These are phyloP conservation scores for Fragum fragum DNA, from an alignment of 2,888 invertebrate genomes.

Conservation along the genomic window DNA sequence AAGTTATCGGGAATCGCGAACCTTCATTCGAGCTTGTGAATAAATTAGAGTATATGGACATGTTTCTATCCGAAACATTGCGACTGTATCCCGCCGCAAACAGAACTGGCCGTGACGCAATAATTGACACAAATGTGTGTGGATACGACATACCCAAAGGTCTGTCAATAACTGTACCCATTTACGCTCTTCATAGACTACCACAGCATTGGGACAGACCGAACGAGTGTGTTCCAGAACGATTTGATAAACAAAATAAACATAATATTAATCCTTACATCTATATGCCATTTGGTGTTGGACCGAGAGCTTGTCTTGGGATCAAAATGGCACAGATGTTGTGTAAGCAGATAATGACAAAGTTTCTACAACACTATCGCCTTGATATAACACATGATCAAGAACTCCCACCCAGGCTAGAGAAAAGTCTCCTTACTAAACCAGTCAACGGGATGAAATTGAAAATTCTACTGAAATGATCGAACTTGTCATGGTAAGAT, in stretches of 20 bases:
- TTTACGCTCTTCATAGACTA: slow-evolving; percentile 57
- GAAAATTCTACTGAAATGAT: slow-evolving; percentile 9
- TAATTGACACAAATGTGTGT: slow-evolving; percentile 48
- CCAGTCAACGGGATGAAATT: slow-evolving; percentile 51
- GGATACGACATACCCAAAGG: slow-evolving; percentile 56
- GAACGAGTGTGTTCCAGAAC: slow-evolving; percentile 57
- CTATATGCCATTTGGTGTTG: slow-evolving; percentile 78
- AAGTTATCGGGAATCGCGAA: slow-evolving; percentile 22
- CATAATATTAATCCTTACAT: slow-evolving; percentile 64
- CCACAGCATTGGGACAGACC: slow-evolving; percentile 61
- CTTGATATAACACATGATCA: slow-evolving; percentile 46
- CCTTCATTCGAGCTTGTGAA: slow-evolving; percentile 52
- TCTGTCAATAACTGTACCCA: slow-evolving; percentile 52
- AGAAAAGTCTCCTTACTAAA: slow-evolving; percentile 54
- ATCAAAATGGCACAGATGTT: slow-evolving; percentile 74
- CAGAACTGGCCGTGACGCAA: slow-evolving; percentile 56
- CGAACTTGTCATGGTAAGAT: not conserved
- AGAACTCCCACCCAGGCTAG: slow-evolving; percentile 50
- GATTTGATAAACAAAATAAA: slow-evolving; percentile 63
- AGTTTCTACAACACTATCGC: slow-evolving; percentile 70
- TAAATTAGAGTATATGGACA: slow-evolving; percentile 61
- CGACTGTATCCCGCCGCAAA: slow-evolving; percentile 62
- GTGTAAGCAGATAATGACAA: slow-evolving; percentile 72
- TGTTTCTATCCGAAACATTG: slow-evolving; percentile 60
- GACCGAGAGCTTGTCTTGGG: slow-evolving; percentile 79